A percentile compares a stretch with the other conserved stretches of the same genome.
phyloP scores from a whole-genome alignment of 1,140 invertebrate genomes.

The Steinernema khuongi region DNA sequence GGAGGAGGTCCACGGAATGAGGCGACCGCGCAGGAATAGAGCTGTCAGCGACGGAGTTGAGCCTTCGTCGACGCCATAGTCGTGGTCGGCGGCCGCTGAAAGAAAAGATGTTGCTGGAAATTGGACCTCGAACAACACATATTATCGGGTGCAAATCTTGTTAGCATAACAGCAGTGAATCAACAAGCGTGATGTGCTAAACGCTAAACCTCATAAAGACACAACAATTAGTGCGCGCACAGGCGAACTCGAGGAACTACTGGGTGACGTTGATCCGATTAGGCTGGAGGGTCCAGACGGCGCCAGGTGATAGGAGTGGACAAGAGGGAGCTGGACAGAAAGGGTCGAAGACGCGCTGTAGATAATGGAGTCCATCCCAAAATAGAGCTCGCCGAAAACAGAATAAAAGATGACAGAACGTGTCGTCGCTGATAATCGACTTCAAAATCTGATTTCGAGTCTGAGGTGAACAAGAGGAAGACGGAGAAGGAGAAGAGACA shows the following conservation, averaged over 20 bases:
- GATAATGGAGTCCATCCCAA: not conserved
- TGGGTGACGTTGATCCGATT: too few species aligned
- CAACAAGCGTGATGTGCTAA: conserved; percentile 15
- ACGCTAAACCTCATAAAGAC: conserved; percentile 7
- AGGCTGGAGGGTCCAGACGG: too few species aligned
- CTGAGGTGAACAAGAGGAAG: too few species aligned
- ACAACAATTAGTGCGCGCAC: not conserved
- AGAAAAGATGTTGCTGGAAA: conserved; percentile 15
- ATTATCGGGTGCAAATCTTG: conserved; percentile 15
- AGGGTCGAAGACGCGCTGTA: not conserved
- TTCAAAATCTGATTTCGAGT: too few species aligned
- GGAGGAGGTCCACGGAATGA: not conserved
- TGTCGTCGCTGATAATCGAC: not conserved
- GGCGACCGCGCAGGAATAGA: not conserved
- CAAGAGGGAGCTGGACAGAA: not conserved
- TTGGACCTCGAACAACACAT: conserved; percentile 12
- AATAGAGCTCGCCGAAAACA: conserved; percentile 6
- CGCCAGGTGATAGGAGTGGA: not conserved
- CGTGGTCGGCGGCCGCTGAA: not conserved
- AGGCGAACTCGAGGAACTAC: not conserved
- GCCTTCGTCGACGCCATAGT: not conserved
- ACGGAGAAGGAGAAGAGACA: too few species aligned
- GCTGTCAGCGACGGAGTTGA: too few species aligned
- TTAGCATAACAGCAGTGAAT: conserved; percentile 13
- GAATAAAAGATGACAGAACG: not conserved